These are phyloP conservation scores for Schizaphis graminum DNA, from an alignment of 2,888 invertebrate species.

Conservation along the genomic window DNA sequence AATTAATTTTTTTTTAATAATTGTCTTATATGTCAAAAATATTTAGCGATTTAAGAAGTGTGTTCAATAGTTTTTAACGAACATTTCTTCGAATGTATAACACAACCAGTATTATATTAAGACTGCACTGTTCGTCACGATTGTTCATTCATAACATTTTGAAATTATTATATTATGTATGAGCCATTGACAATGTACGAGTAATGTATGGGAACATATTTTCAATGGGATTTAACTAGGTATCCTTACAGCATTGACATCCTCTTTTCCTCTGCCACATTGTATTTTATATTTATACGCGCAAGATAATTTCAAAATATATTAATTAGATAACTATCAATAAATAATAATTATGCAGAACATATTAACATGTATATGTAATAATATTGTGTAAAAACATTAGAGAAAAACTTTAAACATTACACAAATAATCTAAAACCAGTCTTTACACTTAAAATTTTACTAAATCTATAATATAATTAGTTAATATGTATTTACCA, in stretches of 20 bases:
- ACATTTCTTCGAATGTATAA: background rate
- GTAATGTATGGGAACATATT: background rate
- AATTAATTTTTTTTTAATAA: background rate
- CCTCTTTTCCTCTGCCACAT: background rate
- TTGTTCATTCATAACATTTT: constrained; percentile 31
- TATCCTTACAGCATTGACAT: background rate
- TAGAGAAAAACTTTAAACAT: background rate
- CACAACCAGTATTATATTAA: background rate
- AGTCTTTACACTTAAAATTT: background rate
- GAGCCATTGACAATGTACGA: background rate
- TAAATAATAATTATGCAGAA: background rate
- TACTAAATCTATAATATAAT: background rate
- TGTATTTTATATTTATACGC: background rate
- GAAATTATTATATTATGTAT: constrained; percentile 12
- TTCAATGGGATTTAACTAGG: background rate
- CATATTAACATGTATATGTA: background rate
- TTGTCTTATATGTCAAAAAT: background rate
- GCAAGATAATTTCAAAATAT: background rate
- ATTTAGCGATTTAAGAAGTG: background rate
- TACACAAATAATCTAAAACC: background rate
- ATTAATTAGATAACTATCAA: background rate
- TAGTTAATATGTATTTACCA: background rate
- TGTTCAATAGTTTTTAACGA: background rate
- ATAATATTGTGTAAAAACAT: background rate
- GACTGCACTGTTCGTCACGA: constrained; percentile 26